Percentiles rank a stretch among this genome's conserved stretches.
Conservation (phyloP, 2,797 vertebrate genomes). For the Gallinago stenura region DNA sequence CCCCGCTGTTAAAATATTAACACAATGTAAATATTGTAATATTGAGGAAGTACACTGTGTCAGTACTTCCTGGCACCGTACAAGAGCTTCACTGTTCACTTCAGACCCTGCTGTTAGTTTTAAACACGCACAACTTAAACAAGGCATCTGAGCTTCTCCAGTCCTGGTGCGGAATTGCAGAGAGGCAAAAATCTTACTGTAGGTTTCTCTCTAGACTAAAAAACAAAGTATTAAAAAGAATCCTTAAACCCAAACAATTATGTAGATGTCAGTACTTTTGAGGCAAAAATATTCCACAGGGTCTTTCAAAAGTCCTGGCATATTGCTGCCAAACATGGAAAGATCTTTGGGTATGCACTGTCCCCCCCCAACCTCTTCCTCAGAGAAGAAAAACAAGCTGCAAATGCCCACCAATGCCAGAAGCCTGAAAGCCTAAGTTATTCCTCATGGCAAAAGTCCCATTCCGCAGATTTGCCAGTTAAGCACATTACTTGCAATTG, state of each 20-base stretch:
- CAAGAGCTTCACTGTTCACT: constrained; percentile 69
- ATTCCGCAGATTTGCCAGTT: constrained; percentile 30
- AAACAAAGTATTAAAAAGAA: constrained; percentile 40
- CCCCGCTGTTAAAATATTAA: constrained; percentile 58
- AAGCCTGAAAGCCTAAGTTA: constrained; percentile 62
- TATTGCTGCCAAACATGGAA: constrained; percentile 56
- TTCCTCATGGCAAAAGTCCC: constrained; percentile 57
- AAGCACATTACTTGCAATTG: constrained; percentile 18
- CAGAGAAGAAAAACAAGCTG: constrained; percentile 60
- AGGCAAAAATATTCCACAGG: constrained; percentile 31
- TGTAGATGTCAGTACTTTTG: constrained; percentile 21
- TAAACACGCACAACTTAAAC: constrained; percentile 62
- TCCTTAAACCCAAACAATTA: constrained; percentile 48
- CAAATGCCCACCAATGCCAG: constrained; percentile 46
- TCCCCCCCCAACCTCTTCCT: constrained; percentile 38
- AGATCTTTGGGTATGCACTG: constrained; percentile 31
- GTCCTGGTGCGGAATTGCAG: constrained; percentile 3
- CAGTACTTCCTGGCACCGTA: constrained; percentile 65
- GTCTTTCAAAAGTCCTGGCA: constrained; percentile 30
- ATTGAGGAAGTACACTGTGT: constrained; percentile 73
- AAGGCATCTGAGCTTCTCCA: constrained; percentile 69
- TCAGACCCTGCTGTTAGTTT: constrained; percentile 65
- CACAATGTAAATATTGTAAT: constrained; percentile 74
- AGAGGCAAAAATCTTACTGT: constrained; percentile 34
- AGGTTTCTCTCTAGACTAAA: constrained; percentile 10